phyloP scores from a whole-genome alignment of 1,140 invertebrate species.

The Tetraneura akinire region DNA sequence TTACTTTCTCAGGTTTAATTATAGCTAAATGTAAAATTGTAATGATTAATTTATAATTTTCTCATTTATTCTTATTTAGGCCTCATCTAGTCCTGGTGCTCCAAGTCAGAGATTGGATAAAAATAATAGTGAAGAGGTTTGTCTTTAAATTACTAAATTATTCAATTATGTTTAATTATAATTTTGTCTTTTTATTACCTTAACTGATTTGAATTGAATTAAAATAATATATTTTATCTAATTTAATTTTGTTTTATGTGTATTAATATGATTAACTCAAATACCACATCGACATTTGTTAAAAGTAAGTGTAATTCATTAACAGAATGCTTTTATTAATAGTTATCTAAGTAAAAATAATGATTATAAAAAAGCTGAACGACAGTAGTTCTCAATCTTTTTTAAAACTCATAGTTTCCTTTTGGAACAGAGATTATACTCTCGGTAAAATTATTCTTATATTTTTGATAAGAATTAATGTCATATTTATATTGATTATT shows the following conservation, averaged over 20 bases:
- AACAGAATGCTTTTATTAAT: constrained; percentile 1
- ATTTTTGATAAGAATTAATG: too few relatives aligned
- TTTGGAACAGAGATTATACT: too few relatives aligned
- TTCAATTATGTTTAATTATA: neutral
- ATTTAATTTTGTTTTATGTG: constrained; percentile 48
- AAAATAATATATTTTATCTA: constrained; percentile 36
- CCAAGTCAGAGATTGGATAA: constrained; percentile 84
- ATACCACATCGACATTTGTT: constrained; percentile 18
- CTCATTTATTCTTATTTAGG: constrained; percentile 60
- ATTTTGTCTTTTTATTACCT: neutral
- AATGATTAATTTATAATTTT: neutral
- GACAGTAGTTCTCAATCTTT: too few relatives aligned
- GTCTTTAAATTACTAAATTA: neutral
- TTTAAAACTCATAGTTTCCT: too few relatives aligned
- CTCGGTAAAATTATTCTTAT: too few relatives aligned
- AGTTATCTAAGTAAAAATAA: neutral
- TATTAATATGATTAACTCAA: constrained; percentile 41
- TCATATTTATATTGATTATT: too few relatives aligned
- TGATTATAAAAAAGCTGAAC: neutral
- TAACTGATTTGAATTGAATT: constrained; percentile 21
- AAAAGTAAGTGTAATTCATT: constrained; percentile 27
- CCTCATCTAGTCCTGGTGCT: constrained; percentile 75
- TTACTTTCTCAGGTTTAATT: constrained; percentile 72
- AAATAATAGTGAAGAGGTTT: constrained; percentile 90
- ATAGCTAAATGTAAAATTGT: neutral